These are phyloP conservation scores for Xiphydria camelus DNA, from an alignment of 2,888 invertebrate species.

Conservation along the genomic window DNA sequence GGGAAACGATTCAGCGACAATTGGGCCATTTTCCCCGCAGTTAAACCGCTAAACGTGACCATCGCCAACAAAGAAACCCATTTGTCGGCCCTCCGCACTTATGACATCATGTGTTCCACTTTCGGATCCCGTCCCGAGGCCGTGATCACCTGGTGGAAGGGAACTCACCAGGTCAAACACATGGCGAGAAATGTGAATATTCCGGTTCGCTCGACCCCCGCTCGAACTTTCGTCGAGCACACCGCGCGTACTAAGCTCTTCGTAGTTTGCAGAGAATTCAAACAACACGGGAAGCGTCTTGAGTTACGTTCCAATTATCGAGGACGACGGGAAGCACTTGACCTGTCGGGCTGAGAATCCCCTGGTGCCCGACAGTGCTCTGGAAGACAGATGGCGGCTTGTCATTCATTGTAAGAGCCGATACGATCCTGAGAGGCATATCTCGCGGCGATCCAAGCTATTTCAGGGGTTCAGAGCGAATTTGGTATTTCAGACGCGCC, in stretches of 20 bases:
- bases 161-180: conserved; percentile 78
- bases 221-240: neutral
- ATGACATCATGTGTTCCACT: conserved; percentile 84
- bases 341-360: conserved; percentile 87
- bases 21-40: no score
- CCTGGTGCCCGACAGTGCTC: conserved; percentile 76
- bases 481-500: conserved; percentile 80
- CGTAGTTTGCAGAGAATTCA: conserved; percentile 68
- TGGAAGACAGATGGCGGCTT: conserved; percentile 84
- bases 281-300: conserved; percentile 79
- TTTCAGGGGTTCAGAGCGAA: no score
- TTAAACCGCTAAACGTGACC: conserved; percentile 82
- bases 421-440: neutral
- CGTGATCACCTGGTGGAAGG: conserved; percentile 88
- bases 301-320: conserved; percentile 79
- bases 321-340: conserved; percentile 86
- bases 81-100: conserved; percentile 81
- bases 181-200: conserved; percentile 81
- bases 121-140: conserved; percentile 85
- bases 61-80: conserved; percentile 81
- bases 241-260: conserved; percentile 30
- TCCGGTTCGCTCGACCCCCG: no score
- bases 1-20: no score
- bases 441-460: conserved; percentile 2
- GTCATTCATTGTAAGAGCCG: conserved; percentile 80